Percentiles rank a stretch among this genome's conserved stretches.
phyloP scores from a whole-genome alignment of 2,113 vertebrate genomes.

The Rhinolophus sinicus region DNA sequence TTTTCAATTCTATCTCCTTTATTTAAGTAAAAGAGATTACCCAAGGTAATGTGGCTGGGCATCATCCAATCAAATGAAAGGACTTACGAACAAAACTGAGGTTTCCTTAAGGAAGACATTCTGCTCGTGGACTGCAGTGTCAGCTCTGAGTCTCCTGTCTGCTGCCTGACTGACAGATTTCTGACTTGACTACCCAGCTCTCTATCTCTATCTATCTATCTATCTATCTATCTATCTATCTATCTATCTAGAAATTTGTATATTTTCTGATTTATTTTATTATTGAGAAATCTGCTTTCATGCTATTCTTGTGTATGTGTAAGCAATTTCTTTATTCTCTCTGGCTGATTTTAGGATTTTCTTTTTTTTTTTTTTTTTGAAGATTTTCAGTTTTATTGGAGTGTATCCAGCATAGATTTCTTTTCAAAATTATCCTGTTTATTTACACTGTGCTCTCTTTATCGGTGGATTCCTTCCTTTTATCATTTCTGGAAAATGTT shows the following conservation, averaged over 20 bases:
- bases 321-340: background rate
- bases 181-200: background rate
- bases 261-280: background rate
- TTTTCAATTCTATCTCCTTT: background rate
- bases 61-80: background rate
- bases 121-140: background rate
- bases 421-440: background rate
- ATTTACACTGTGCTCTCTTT: background rate
- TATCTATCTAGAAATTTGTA: background rate
- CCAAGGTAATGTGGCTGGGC: background rate
- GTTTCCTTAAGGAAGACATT: no score
- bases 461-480: background rate
- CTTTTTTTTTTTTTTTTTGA: background rate
- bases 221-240: background rate
- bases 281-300: background rate
- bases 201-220: background rate
- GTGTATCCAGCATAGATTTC: background rate
- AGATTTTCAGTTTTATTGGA: background rate
- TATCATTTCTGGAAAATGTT: background rate
- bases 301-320: background rate
- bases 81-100: background rate
- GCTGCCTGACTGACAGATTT: background rate
- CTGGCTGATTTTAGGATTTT: background rate
- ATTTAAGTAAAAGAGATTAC: background rate
- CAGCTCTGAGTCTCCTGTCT: accelerated